A percentile compares a stretch with the other conserved stretches of the same genome.
These are phyloP conservation scores for Chanos chanos DNA, from an alignment of 2,797 vertebrate species.

Conservation along the genomic window DNA sequence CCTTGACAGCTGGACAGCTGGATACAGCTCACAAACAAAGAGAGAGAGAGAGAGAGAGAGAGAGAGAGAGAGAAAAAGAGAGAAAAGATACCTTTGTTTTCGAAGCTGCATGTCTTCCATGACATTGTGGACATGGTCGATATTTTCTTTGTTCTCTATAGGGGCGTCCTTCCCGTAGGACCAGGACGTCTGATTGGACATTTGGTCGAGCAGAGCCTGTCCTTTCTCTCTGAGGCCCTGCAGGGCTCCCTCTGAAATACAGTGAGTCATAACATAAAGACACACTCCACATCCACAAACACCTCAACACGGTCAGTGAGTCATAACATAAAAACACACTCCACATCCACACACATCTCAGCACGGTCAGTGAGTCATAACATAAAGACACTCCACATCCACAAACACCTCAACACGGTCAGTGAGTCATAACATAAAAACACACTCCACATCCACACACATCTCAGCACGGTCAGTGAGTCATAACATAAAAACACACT, in stretches of 20 bases:
- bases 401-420: too few species aligned
- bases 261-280: not conserved
- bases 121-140: constrained; percentile 91
- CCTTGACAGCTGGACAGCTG: too few species aligned
- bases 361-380: too few species aligned
- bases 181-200: constrained; percentile 88
- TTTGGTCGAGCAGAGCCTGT: constrained; percentile 87
- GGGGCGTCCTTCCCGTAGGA: constrained; percentile 85
- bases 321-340: too few species aligned
- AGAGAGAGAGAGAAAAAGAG: too few species aligned
- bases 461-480: too few species aligned
- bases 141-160: constrained; percentile 89
- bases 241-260: constrained; percentile 81
- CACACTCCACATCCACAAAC: not conserved
- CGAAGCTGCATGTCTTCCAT: constrained; percentile 99
- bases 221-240: constrained; percentile 92
- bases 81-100: constrained; percentile 86
- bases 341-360: too few species aligned
- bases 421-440: too few species aligned
- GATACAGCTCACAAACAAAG: not conserved
- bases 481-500: too few species aligned
- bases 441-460: too few species aligned
- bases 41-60: constrained; percentile 24
- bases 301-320: not conserved
- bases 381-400: too few species aligned